Evolutionary conservation across 2,113 vertebrate species (phyloP).

Genomic region (Lamprologus lemairii): DNA sequence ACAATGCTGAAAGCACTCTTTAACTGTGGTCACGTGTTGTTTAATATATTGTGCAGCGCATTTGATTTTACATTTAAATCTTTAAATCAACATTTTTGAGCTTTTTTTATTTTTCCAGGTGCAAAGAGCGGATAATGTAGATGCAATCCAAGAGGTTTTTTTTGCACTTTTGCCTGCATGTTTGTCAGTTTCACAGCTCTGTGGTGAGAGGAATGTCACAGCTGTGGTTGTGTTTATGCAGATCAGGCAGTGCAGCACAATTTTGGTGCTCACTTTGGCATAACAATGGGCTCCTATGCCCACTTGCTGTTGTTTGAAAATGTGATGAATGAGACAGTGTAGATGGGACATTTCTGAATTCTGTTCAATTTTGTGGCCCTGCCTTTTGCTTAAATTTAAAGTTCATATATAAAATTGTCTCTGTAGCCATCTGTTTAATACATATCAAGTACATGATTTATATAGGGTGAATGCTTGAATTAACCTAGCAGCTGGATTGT

Average conservation of each 20-base stretch:
- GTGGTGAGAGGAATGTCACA: background rate
- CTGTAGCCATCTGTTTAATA: background rate
- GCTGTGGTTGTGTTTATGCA: background rate
- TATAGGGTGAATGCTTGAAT: background rate
- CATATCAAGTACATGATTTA: background rate
- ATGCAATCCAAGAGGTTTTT: background rate
- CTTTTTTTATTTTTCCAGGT: background rate
- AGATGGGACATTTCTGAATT: background rate
- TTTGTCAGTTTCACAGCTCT: background rate
- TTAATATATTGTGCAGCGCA: background rate
- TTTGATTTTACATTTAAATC: background rate
- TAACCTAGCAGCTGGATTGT: background rate
- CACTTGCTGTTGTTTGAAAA: background rate
- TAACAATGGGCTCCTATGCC: background rate
- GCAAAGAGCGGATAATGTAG: background rate
- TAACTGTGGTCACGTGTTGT: background rate
- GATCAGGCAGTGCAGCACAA: background rate
- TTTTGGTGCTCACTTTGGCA: background rate
- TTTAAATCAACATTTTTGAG: background rate
- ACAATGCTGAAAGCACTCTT: background rate
- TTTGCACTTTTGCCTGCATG: background rate
- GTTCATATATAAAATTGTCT: background rate
- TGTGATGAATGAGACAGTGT: background rate
- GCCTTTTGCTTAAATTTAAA: background rate
- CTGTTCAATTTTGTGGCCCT: background rate